A percentile compares a stretch with the other conserved stretches of the same genome.
Conservation (phyloP, 2,797 vertebrate genomes). For the Etheostoma nigrum region DNA sequence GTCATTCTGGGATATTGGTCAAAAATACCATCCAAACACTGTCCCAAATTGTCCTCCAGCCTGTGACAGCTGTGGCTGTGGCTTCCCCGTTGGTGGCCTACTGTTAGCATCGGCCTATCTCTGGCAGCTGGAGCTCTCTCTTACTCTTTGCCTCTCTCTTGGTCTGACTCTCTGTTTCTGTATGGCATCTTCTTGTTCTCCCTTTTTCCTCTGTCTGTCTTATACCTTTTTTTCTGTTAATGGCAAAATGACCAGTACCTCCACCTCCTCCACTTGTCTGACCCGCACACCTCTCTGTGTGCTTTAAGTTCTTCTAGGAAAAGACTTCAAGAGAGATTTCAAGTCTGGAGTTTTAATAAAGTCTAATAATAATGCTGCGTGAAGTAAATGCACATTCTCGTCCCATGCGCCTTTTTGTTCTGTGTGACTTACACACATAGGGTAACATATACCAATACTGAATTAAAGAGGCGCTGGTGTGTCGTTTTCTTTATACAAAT, state of each 20-base stretch:
- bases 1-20: slow-evolving; percentile 63
- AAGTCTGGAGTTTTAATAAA: slow-evolving; percentile 60
- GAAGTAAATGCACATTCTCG: slow-evolving; percentile 38
- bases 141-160: slow-evolving; percentile 35
- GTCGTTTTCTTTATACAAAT: slow-evolving; percentile 36
- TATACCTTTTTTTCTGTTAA: slow-evolving; percentile 32
- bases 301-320: slow-evolving; percentile 51
- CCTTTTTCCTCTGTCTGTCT: slow-evolving; percentile 16
- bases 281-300: slow-evolving; percentile 44
- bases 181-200: slow-evolving; percentile 33
- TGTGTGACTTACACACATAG: neutral
- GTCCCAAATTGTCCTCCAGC: slow-evolving; percentile 63
- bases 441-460: slow-evolving; percentile 2
- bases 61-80: slow-evolving; percentile 68
- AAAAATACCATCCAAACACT: slow-evolving; percentile 66
- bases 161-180: slow-evolving; percentile 38
- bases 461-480: slow-evolving; percentile 38
- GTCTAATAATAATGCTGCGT: slow-evolving; percentile 56
- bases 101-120: slow-evolving; percentile 50
- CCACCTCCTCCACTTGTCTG: slow-evolving; percentile 38
- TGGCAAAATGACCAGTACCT: slow-evolving; percentile 64
- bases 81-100: slow-evolving; percentile 58
- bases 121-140: slow-evolving; percentile 61
- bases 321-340: slow-evolving; percentile 44
- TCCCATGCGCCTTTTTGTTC: slow-evolving; percentile 21